A percentile compares a stretch with the other conserved stretches of the same genome.
phyloP scores from a whole-genome alignment of 2,888 invertebrate genomes.

The Liodrosophila aerea region DNA sequence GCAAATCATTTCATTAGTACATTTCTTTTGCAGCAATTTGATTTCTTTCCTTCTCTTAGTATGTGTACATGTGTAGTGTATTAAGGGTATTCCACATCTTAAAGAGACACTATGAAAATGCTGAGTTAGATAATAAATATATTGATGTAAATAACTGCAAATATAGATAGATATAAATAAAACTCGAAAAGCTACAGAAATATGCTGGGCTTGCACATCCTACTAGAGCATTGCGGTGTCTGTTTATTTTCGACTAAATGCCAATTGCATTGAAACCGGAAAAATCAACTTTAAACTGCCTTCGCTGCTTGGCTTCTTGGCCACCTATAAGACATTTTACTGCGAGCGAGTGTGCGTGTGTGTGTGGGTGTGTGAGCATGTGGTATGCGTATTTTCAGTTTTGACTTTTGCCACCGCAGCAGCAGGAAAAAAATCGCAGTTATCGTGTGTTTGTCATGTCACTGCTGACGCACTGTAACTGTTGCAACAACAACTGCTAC shows the following conservation, averaged over 20 bases:
- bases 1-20: too few relatives aligned
- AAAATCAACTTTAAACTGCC: conserved; percentile 26
- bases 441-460: conserved; percentile 43
- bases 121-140: too few relatives aligned
- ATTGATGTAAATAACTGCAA: too few relatives aligned
- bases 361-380: conserved; percentile 1
- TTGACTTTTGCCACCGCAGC: conserved; percentile 45
- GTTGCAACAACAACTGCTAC: conserved; percentile 9
- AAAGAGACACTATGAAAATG: too few relatives aligned
- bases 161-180: too few relatives aligned
- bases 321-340: background rate
- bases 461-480: conserved; percentile 42
- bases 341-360: too few relatives aligned
- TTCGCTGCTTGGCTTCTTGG: conserved; percentile 21
- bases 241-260: background rate
- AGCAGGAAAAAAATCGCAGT: conserved; percentile 52
- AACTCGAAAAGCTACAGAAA: too few relatives aligned
- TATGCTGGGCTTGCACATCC: too few relatives aligned
- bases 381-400: conserved; percentile 38
- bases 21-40: too few relatives aligned
- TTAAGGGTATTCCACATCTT: too few relatives aligned
- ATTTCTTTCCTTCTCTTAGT: too few relatives aligned
- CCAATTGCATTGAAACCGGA: conserved; percentile 11
- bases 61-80: too few relatives aligned
- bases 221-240: background rate